Percentiles rank a stretch among this genome's conserved stretches.
Evolutionary conservation across 2,797 vertebrate genomes (phyloP).

Genomic region (Lithobates pipiens): DNA sequence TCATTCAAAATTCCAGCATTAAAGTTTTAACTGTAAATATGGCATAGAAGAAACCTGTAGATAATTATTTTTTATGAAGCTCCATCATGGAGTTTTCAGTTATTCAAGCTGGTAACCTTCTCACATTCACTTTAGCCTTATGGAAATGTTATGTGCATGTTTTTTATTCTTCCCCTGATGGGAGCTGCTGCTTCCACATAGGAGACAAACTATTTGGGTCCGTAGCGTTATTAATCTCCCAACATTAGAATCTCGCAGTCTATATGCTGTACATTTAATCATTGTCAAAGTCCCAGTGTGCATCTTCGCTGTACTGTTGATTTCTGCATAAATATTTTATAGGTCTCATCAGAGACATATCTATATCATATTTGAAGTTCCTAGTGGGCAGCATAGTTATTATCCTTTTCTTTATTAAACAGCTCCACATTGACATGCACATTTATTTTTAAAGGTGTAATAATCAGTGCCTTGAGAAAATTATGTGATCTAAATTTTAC

Average conservation of each 20-base stretch:
- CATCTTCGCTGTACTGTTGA: conserved; percentile 59
- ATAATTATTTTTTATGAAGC: conserved; percentile 49
- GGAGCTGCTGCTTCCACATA: conserved; percentile 62
- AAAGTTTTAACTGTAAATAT: conserved; percentile 46
- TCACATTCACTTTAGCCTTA: conserved; percentile 47
- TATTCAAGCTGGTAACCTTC: conserved; percentile 54
- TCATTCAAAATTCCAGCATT: conserved; percentile 23
- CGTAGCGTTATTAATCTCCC: conserved; percentile 70
- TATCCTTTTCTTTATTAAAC: conserved; percentile 62
- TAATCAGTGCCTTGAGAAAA: conserved; percentile 49
- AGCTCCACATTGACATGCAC: conserved; percentile 38
- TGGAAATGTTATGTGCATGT: conserved; percentile 58
- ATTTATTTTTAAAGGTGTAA: conserved; percentile 64
- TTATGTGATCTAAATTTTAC: conserved; percentile 12
- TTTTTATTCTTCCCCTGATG: conserved; percentile 65
- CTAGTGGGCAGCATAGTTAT: conserved; percentile 63
- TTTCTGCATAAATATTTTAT: conserved; percentile 75
- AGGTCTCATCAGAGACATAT: conserved; percentile 65
- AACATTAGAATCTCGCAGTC: conserved; percentile 67
- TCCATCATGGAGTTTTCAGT: conserved; percentile 42
- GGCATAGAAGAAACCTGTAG: conserved; percentile 3
- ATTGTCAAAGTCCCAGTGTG: conserved; percentile 68
- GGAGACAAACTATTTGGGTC: conserved; percentile 68
- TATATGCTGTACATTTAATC: conserved; percentile 71
- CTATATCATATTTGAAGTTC: conserved; percentile 67